These are phyloP conservation scores for Argya squamiceps DNA, from an alignment of 2,797 vertebrate species.

Conservation along the genomic window DNA sequence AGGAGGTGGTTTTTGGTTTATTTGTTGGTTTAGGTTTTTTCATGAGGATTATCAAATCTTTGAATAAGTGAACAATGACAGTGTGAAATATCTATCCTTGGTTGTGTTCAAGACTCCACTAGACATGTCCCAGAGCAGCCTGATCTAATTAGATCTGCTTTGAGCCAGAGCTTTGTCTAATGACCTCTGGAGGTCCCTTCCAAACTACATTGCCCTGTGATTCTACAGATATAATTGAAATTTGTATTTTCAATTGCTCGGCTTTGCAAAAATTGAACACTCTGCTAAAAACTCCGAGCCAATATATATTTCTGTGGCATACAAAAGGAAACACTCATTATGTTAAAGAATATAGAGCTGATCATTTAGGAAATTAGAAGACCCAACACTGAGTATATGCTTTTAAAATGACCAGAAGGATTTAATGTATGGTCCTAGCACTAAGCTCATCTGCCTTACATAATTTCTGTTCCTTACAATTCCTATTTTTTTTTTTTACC, in stretches of 20 bases:
- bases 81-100: not conserved
- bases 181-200: not conserved
- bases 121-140: rapidly evolving
- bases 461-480: not conserved
- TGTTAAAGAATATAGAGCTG: not conserved
- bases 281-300: not conserved
- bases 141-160: not conserved
- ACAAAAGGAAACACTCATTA: not conserved
- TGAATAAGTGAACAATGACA: not conserved
- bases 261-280: not conserved
- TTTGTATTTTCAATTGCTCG: not conserved
- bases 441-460: not conserved
- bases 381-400: rapidly evolving
- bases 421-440: not conserved
- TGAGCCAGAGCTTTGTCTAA: not conserved
- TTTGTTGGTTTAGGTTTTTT: not conserved
- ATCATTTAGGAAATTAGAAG: not conserved
- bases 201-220: not conserved
- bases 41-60: not conserved
- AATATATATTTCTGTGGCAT: not conserved
- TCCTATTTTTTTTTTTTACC: not conserved
- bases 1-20: not conserved
- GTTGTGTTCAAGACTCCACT: not conserved
- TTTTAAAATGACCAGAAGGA: not conserved
- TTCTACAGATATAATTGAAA: not conserved